These are phyloP conservation scores for Cataglyphis hispanica DNA, from an alignment of 1,140 invertebrate genomes.

Conservation along the genomic window DNA sequence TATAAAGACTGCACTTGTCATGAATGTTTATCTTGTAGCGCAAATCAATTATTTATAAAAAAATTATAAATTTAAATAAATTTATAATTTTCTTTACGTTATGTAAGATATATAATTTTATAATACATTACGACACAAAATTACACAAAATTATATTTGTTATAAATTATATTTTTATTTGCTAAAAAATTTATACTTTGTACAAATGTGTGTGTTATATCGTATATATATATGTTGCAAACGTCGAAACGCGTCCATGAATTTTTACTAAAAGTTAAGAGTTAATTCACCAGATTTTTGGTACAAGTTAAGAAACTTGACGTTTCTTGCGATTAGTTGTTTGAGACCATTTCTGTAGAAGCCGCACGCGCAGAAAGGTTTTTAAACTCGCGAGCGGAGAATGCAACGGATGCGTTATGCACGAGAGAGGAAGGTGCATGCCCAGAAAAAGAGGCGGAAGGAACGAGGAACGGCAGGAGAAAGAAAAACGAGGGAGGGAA, in stretches of 20 bases:
- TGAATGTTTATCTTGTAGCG: conserved; percentile 11
- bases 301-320: conserved; percentile 37
- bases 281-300: conserved; percentile 18
- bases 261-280: conserved; percentile 4
- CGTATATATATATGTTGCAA: too few relatives aligned
- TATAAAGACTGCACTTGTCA: conserved; percentile 9
- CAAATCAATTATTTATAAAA: conserved; percentile 9
- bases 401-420: conserved; percentile 68
- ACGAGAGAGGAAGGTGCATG: conserved; percentile 43
- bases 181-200: neutral
- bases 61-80: neutral
- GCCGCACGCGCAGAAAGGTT: conserved; percentile 71
- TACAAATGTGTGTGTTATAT: too few relatives aligned
- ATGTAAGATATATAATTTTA: neutral
- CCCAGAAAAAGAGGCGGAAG: conserved; percentile 51
- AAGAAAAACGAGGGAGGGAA: conserved; percentile 16
- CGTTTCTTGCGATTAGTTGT: conserved; percentile 48
- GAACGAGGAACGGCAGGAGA: conserved; percentile 38
- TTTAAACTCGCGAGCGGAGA: conserved; percentile 70
- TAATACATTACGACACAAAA: neutral
- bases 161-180: neutral
- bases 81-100: neutral
- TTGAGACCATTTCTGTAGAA: conserved; percentile 61
- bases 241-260: neutral
- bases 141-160: neutral